A percentile compares a stretch with the other conserved stretches of the same genome.
Evolutionary conservation across 1,140 invertebrate species (phyloP).

Genomic region (Diabrotica undecimpunctata): DNA sequence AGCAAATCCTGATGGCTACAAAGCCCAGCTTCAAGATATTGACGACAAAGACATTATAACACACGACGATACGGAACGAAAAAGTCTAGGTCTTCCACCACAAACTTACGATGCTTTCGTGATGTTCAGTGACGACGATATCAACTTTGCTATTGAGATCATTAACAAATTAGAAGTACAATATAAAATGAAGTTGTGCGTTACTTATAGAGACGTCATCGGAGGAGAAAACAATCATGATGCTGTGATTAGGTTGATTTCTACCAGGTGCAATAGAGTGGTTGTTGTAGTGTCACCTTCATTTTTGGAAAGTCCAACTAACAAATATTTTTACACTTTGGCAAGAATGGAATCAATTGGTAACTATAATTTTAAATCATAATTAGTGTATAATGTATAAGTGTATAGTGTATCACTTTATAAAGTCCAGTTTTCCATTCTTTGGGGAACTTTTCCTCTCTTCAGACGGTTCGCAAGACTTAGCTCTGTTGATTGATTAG

Average conservation of each 20-base stretch:
- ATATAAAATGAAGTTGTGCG: constrained; percentile 61
- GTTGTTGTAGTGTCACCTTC: constrained; percentile 69
- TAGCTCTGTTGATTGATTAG: neutral
- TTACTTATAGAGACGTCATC: constrained; percentile 65
- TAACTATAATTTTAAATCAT: constrained; percentile 42
- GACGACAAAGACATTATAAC: constrained; percentile 40
- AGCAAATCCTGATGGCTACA: constrained; percentile 32
- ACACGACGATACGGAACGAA: constrained; percentile 52
- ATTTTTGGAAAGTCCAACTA: constrained; percentile 65
- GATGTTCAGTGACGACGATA: constrained; percentile 67
- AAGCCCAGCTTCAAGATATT: constrained; percentile 12
- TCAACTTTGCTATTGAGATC: constrained; percentile 58
- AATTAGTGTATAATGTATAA: constrained; percentile 18
- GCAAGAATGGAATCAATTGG: constrained; percentile 71
- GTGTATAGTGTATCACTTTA: too few relatives aligned
- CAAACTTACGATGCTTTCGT: constrained; percentile 68
- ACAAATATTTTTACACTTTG: constrained; percentile 68
- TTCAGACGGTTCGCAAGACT: neutral
- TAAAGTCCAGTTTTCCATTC: neutral
- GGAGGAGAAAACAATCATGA: constrained; percentile 65
- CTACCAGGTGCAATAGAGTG: constrained; percentile 66
- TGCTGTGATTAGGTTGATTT: constrained; percentile 67
- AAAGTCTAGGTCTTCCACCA: constrained; percentile 50
- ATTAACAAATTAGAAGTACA: constrained; percentile 59
- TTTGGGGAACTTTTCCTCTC: neutral